phyloP scores from a whole-genome alignment of 2,888 invertebrate genomes.

The Andrena marginata region DNA sequence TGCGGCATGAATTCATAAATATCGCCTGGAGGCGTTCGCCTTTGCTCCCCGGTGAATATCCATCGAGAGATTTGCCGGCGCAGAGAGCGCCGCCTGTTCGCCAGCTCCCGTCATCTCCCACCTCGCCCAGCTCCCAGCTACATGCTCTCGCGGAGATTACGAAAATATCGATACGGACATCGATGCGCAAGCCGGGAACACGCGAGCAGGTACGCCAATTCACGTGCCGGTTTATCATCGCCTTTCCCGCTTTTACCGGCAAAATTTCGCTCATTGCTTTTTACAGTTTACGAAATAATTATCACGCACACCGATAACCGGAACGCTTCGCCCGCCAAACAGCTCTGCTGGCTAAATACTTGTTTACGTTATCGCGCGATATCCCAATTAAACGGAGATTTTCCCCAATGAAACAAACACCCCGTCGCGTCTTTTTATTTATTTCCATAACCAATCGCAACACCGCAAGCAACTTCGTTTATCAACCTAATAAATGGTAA shows the following conservation, averaged over 20 bases:
- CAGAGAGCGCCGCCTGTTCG: slow-evolving; percentile 8
- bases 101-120: neutral
- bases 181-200: neutral
- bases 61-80: slow-evolving; percentile 48
- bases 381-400: slow-evolving; percentile 13
- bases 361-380: slow-evolving; percentile 6
- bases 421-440: neutral
- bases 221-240: neutral
- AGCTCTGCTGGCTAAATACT: neutral
- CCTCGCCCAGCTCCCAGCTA: neutral
- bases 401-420: slow-evolving; percentile 15
- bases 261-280: neutral
- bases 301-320: neutral
- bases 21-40: slow-evolving; percentile 78
- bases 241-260: neutral
- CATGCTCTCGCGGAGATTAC: neutral
- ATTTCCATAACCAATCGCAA: neutral
- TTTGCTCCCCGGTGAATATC: slow-evolving; percentile 69
- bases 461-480: no score
- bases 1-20: slow-evolving; percentile 84
- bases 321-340: neutral
- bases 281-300: slow-evolving; percentile 21
- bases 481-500: no score
- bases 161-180: slow-evolving; percentile 7
- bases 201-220: neutral